phyloP scores from a whole-genome alignment of 2,113 vertebrate species.

The Toxotes jaculatrix region DNA sequence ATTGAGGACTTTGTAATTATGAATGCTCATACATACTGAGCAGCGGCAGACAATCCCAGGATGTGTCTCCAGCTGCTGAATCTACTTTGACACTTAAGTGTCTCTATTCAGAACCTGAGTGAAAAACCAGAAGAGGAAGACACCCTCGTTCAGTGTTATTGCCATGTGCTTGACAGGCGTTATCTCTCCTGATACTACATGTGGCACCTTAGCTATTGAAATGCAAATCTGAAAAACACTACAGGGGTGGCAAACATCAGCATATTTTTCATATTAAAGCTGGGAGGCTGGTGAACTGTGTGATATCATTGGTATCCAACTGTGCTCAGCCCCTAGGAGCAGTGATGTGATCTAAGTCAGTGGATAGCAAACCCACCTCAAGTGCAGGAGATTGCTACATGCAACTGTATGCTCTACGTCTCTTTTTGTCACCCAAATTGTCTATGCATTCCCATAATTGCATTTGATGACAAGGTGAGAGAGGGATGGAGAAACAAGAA shows the following conservation, averaged over 20 bases:
- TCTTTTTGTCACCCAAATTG: background rate
- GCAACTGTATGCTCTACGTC: background rate
- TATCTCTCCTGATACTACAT: conserved; percentile 62
- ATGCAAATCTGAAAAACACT: conserved; percentile 71
- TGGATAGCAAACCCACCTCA: conserved; percentile 22
- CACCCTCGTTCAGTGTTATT: conserved; percentile 49
- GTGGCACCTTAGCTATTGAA: conserved; percentile 71
- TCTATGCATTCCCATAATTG: conserved; percentile 32
- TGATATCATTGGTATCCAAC: conserved; percentile 32
- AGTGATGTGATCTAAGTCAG: conserved; percentile 54
- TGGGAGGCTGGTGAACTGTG: conserved; percentile 30
- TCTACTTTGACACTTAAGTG: conserved; percentile 44
- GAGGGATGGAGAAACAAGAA: conserved; percentile 1
- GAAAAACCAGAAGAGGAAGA: conserved; percentile 34
- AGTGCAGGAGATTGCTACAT: background rate
- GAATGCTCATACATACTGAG: conserved; percentile 71
- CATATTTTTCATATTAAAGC: conserved; percentile 70
- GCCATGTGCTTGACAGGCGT: conserved; percentile 70
- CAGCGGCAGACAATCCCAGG: conserved; percentile 52
- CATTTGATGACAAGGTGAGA: conserved; percentile 24
- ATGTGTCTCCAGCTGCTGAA: conserved; percentile 61
- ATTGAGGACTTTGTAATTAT: conserved; percentile 76
- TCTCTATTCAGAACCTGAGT: conserved; percentile 50
- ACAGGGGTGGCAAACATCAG: conserved; percentile 68
- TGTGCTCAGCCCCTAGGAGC: conserved; percentile 30